These are phyloP conservation scores for Microplitis mediator DNA, from an alignment of 1,140 invertebrate genomes.

Conservation along the genomic window DNA sequence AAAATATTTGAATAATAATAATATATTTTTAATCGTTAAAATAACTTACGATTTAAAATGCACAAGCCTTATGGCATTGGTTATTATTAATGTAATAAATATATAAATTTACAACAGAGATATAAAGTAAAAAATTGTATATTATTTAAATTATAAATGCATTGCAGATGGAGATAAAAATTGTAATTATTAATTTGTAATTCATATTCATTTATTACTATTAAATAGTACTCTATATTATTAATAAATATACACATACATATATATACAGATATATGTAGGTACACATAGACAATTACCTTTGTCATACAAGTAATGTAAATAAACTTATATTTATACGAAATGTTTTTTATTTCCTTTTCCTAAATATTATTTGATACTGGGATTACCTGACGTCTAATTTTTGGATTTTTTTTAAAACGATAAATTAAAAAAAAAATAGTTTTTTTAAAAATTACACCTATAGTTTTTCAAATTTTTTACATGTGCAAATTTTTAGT, in stretches of 20 bases:
- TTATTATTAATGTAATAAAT: neutral
- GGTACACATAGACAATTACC: conserved; percentile 35
- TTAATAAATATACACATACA: conserved; percentile 44
- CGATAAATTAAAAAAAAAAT: too few relatives aligned
- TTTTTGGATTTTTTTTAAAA: too few relatives aligned
- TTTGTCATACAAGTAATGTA: conserved; percentile 58
- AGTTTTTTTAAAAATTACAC: too few relatives aligned
- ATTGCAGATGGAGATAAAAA: conserved; percentile 12
- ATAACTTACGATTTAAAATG: neutral
- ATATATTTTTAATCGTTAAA: neutral
- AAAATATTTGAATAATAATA: neutral
- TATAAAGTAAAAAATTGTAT: neutral
- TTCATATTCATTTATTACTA: conserved; percentile 52
- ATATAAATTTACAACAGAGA: neutral
- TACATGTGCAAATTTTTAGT: too few relatives aligned
- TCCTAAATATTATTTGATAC: neutral
- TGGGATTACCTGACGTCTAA: too few relatives aligned
- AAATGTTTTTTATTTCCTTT: conserved; percentile 28
- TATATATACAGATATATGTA: neutral
- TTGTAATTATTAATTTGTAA: conserved; percentile 58
- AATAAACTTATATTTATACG: conserved; percentile 64
- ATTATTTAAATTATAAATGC: neutral
- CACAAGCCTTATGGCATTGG: neutral
- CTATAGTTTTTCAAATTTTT: too few relatives aligned
- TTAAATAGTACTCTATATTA: too few relatives aligned